Evolutionary conservation across 2,797 vertebrate genomes (phyloP), one percentile per base, ranked within the genome.

Genomic region (Acanthurus tractus): DNA sequence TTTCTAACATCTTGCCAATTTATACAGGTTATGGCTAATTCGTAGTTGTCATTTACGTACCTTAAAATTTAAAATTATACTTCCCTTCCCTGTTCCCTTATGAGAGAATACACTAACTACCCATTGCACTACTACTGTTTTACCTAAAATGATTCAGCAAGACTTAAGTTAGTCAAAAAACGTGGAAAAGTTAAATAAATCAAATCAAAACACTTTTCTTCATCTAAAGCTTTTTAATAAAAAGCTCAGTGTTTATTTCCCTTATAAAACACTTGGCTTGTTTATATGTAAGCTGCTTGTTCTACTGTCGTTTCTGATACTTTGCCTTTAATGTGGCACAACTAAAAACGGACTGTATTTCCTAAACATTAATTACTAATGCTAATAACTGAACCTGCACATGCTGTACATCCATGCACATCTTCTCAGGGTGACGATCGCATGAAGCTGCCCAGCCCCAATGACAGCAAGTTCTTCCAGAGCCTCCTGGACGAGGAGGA

Each of bases 401-500:
- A 59, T 42, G 36, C 42, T 53, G 23, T 36, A 23, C 22, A 38
- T 42, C 0, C 29, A 56, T 25, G 34, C 46, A 14, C 36, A 18
- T 36, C 53, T 71, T 34, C 83, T 76, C 76, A 99, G 98, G 98
- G 98, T 40, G 98, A 99, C 55, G 98, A 99, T 82, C 97, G 97
- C 11, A 99, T 99, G 97, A 99, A 99, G 92, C 96, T 99, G 73
- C 98, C 98, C 25, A 98, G 96, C 79, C 98, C 98, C 72, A 99
- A 96, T 0, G 97, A 99, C 94, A 98, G 98, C 95, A 99, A 99
- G 91, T 99, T 99, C 92, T 99, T 99, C 91, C 97, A 99, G 94
- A 99, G 97, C 88, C 97, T 99, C 65, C 91, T 99, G 34, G 97
- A 99, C 68, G 98, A 99, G 85, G 98, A 99, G 74, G 98, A 99